A percentile compares a stretch with the other conserved stretches of the same genome.
Conservation (phyloP, 2,888 invertebrate species). For the Bembecia ichneumoniformis region DNA sequence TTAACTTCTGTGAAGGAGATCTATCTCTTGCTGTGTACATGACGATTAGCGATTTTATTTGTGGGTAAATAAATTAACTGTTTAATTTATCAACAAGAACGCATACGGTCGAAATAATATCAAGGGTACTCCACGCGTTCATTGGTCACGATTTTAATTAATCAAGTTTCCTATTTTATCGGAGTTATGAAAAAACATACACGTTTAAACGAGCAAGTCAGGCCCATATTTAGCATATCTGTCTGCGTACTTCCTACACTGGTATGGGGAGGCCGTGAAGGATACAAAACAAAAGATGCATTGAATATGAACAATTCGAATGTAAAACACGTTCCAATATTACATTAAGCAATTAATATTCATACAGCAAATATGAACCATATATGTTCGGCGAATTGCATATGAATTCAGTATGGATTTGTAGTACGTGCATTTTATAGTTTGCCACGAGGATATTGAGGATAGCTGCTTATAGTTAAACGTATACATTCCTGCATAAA, state of each 20-base stretch:
- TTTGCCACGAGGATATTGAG: constrained; percentile 36
- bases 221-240: neutral
- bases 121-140: neutral
- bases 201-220: neutral
- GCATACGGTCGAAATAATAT: neutral
- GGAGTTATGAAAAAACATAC: neutral
- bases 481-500: too few relatives aligned
- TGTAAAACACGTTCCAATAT: constrained; percentile 23
- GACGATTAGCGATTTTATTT: too few relatives aligned
- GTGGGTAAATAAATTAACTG: too few relatives aligned
- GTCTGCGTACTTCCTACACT: constrained; percentile 1
- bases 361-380: constrained; percentile 39
- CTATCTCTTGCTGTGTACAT: too few relatives aligned
- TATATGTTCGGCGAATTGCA: constrained; percentile 47
- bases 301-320: constrained; percentile 26
- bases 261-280: constrained; percentile 20
- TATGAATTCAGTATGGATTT: constrained; percentile 45
- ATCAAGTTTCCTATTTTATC: neutral
- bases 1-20: too few relatives aligned
- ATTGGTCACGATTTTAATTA: neutral
- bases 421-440: constrained; percentile 47
- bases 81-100: too few relatives aligned
- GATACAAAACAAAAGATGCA: constrained; percentile 38
- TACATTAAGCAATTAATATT: constrained; percentile 41
- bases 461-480: constrained; percentile 43